Evolutionary conservation across 2,797 vertebrate species (phyloP).

Genomic region (Hafferia zeledoni): DNA sequence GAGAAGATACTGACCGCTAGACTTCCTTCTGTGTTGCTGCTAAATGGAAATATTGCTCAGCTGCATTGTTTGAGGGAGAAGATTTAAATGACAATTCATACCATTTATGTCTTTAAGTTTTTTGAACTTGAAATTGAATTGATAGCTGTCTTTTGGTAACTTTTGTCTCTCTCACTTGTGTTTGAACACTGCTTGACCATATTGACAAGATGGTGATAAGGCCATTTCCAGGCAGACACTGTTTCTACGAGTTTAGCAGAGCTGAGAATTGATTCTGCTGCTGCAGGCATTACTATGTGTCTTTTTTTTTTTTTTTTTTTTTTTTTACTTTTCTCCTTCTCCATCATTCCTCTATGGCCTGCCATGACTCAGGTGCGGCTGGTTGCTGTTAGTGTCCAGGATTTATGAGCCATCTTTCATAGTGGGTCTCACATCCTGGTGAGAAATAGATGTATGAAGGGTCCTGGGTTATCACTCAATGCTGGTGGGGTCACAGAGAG

Average conservation of each 20-base stretch:
- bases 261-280: conserved; percentile 48
- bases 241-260: not conserved
- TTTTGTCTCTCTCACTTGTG: conserved; percentile 41
- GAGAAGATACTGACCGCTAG: not conserved
- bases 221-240: not conserved
- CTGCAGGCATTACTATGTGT: not conserved
- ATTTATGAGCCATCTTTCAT: conserved; percentile 37
- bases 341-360: not conserved
- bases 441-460: not conserved
- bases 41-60: not conserved
- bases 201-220: conserved; percentile 39
- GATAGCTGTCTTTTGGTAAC: conserved; percentile 5
- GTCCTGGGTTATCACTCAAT: not conserved
- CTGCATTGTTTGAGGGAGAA: not conserved
- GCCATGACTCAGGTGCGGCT: not conserved
- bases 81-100: conserved; percentile 39
- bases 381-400: conserved; percentile 41
- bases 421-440: not conserved
- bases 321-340: not conserved
- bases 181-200: not conserved
- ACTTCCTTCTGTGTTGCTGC: conserved; percentile 4
- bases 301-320: not conserved
- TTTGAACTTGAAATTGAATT: conserved; percentile 17
- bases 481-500: not conserved
- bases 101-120: not conserved